Conservation (phyloP, 2,888 invertebrate species). For the Parthenolecanium corni region DNA sequence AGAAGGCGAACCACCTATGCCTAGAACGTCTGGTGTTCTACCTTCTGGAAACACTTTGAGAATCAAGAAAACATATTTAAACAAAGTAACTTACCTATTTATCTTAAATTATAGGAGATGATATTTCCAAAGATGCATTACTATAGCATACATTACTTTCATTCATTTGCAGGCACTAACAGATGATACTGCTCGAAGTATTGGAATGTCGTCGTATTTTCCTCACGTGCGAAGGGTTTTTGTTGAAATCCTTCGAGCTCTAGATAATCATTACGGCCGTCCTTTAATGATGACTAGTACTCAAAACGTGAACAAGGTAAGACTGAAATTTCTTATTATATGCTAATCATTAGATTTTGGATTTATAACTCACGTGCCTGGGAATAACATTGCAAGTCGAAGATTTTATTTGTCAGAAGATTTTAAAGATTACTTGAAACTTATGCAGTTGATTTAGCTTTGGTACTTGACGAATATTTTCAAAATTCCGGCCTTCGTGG, state of each 20-base stretch:
- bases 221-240: conserved; percentile 90
- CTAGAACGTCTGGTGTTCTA: conserved; percentile 82
- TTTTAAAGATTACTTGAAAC: too few relatives aligned
- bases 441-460: too few relatives aligned
- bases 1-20: conserved; percentile 99
- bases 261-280: conserved; percentile 93
- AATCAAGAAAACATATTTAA: conserved; percentile 90
- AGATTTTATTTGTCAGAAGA: too few relatives aligned
- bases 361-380: too few relatives aligned
- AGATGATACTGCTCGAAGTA: conserved; percentile 88
- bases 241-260: conserved; percentile 83
- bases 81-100: conserved; percentile 48
- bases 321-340: conserved; percentile 22
- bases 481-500: too few relatives aligned
- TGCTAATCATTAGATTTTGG: too few relatives aligned
- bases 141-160: not conserved
- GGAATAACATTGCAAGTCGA: too few relatives aligned
- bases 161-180: conserved; percentile 57
- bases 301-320: conserved; percentile 79
- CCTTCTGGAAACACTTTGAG: conserved; percentile 91
- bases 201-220: conserved; percentile 95
- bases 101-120: not conserved
- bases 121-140: not conserved
- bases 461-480: too few relatives aligned
- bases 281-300: conserved; percentile 93